Conservation (phyloP, 2,888 invertebrate species). For the Allygus modestus region DNA sequence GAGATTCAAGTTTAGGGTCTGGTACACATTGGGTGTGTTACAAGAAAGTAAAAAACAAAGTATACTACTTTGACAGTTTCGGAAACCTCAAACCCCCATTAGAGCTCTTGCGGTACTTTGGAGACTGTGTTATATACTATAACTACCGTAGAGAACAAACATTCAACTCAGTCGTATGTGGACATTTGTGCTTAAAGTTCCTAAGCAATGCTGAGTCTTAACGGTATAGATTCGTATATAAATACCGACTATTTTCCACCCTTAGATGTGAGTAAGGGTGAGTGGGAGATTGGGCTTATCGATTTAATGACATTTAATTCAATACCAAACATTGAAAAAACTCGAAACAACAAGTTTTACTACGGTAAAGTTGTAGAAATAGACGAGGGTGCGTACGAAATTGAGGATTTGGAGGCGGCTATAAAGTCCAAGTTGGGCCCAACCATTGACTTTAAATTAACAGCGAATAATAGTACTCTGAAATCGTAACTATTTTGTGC, state of each 20-base stretch:
- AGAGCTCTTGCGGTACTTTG: conserved; percentile 51
- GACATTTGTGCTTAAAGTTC: conserved; percentile 64
- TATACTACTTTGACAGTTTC: conserved; percentile 73
- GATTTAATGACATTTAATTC: not conserved
- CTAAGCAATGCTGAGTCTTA: conserved; percentile 68
- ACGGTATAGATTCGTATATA: conserved; percentile 61
- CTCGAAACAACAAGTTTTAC: not conserved
- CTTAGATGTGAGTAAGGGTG: not conserved
- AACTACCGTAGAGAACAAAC: conserved; percentile 62
- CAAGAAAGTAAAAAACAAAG: conserved; percentile 70
- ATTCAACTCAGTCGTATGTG: conserved; percentile 63
- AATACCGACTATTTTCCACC: not conserved
- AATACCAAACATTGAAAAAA: conserved; percentile 6
- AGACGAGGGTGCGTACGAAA: conserved; percentile 1
- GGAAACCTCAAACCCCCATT: conserved; percentile 72
- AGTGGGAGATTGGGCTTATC: not conserved
- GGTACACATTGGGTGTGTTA: conserved; percentile 73
- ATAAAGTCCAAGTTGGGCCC: not conserved
- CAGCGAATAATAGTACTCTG: conserved; percentile 3
- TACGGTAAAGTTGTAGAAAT: not conserved
- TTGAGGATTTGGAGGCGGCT: not conserved
- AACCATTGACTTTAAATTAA: not conserved
- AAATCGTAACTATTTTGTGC: not conserved
- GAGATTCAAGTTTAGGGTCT: conserved; percentile 69
- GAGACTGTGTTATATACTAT: conserved; percentile 59